Evolutionary conservation across 2,888 invertebrate genomes (phyloP), one percentile per base, ranked within the genome.

Genomic region (Tridacna crocea): DNA sequence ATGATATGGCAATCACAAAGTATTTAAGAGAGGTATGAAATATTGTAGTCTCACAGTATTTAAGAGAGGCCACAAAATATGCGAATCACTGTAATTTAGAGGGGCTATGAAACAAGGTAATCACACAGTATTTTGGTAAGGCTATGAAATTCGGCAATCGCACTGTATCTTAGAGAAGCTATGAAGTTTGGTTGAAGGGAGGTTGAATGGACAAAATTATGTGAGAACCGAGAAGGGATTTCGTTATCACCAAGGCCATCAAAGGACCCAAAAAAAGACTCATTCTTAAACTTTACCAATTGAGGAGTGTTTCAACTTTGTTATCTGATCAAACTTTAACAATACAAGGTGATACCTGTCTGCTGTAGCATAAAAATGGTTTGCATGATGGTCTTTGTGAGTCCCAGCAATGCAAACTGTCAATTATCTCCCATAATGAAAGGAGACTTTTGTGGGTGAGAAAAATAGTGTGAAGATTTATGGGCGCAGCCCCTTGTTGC

Each of bases 391-490:
- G 10, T 27, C 61, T 74, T 47, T 61, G 36, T 58, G 74, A 27
- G 17, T 47, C 22, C 36, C 26, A 47, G 70, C 70, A 70, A 70
- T 51, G 70, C 51, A 47, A 74, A 61, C 74, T 74, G 74, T 74
- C 74, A 74, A 74, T 74, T 74, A 74, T 47, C 48, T 26, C 13
- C 19, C n/a, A 8, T 74, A 46, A 63, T 74, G 74, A 74, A 74
- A 61, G 74, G 46, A 26, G n/a, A 12, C 63, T 74, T 74, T 61
- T 61, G 60, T 61, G 61, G 22, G 12, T 36, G 61, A 61, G 13
- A 63, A 63, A 63, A 61, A 47, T 63, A 22, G 24, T 74, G 61
- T 48, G 51, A 63, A 74, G 74, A 74, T 74, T 74, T 74, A 61
- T 74, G 36, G 13, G 74, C 8, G 22, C 19, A 47, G 48, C 48